These are phyloP conservation scores for Plebejus melissa DNA, from an alignment of 2,888 invertebrate species.

Conservation along the genomic window DNA sequence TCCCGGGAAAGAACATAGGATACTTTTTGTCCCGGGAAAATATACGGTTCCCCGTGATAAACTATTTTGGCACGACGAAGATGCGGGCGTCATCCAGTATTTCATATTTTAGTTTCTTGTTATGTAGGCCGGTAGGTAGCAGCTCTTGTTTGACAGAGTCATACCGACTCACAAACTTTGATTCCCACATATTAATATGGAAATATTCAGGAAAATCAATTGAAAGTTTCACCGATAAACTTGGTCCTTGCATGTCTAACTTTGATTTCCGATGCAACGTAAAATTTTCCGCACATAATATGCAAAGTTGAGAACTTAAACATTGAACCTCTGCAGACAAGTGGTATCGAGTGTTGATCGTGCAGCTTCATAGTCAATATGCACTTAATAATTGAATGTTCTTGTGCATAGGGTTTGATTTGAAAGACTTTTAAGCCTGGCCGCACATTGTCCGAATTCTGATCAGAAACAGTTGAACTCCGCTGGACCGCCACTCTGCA, in stretches of 20 bases:
- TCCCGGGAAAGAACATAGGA: too few species aligned
- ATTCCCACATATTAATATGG: not conserved
- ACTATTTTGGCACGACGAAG: too few species aligned
- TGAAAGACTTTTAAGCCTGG: not conserved
- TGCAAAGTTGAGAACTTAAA: slow-evolving; percentile 13
- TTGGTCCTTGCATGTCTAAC: slow-evolving; percentile 16
- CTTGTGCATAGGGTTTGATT: not conserved
- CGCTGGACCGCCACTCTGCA: too few species aligned
- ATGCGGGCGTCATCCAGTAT: too few species aligned
- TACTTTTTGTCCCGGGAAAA: too few species aligned
- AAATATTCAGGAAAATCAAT: slow-evolving; percentile 8
- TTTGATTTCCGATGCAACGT: slow-evolving; percentile 24
- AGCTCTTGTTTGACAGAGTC: too few species aligned
- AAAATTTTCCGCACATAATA: slow-evolving; percentile 19
- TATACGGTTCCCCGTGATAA: too few species aligned
- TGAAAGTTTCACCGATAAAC: not conserved
- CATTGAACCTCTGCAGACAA: slow-evolving; percentile 20
- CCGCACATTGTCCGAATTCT: too few species aligned
- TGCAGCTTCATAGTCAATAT: slow-evolving; percentile 4
- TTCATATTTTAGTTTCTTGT: too few species aligned
- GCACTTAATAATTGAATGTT: slow-evolving; percentile 9
- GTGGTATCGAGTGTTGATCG: slow-evolving; percentile 15
- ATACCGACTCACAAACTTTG: too few species aligned
- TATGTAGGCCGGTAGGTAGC: too few species aligned
- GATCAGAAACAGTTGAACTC: too few species aligned